Evolutionary conservation across 2,888 invertebrate species (phyloP), one percentile per base, ranked within the genome.

Genomic region (Lochmaea crataegi): DNA sequence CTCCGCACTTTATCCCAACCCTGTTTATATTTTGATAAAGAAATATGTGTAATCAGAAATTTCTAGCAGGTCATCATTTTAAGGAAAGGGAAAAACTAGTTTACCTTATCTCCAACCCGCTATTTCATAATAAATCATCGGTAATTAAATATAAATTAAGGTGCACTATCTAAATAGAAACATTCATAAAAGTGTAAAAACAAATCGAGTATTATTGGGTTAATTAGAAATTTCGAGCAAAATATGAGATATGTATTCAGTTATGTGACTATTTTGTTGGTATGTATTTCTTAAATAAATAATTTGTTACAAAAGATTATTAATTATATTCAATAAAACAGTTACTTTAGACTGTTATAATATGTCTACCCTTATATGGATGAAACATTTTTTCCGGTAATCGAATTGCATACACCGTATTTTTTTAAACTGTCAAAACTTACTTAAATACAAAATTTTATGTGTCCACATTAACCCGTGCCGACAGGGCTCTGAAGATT

Each of bases 101-200:
- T 2, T 14, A 45, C 11, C 1, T 11, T 45, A 45, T 45, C 45
- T 12, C 51, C 51, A n/a, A 51, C 5, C 51, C n/a, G 14, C 16
- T 16, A 51, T 4, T 51, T 51, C 12, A 51, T n/a, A n/a, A 12
- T 7, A 16, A 51, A 51, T 51, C 7, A n/a, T n/a, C n/a, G 16
- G n/a, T 7, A 51, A 51, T 51, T 51, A 51, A 51, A 51, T 51
- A 6, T 14, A 51, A 51, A 51, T 51, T 51, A 51, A 51, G 51
- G 51, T 51, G 14, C 14, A n/a, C 14, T 51, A n/a, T 51, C 16
- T 5, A n/a, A n/a, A n/a, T 4, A 45, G 14, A 45, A 45, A 45
- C 5, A 14, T 45, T 45, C 5, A 45, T 45, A 45, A 45, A 1
- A 11, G 45, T 9, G 32, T 38, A 45, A 45, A 2, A 45, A 11